phyloP scores from a whole-genome alignment of 2,113 vertebrate genomes.

The Toxostoma redivivum region DNA sequence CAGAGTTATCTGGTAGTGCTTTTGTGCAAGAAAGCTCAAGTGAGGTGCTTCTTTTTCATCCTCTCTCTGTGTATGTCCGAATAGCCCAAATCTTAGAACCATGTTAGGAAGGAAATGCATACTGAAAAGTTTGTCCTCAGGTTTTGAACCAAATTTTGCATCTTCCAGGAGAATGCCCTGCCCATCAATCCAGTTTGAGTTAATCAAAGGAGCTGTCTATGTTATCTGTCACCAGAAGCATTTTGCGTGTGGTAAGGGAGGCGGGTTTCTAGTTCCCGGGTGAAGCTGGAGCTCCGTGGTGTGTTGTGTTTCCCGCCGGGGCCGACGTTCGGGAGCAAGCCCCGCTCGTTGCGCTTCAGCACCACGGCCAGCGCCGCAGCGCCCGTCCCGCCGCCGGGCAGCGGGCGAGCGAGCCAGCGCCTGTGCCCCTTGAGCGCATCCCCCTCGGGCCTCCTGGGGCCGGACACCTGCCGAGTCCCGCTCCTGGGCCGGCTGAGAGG shows the following conservation, averaged over 20 bases:
- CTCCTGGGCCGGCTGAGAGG: fast-evolving
- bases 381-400: not conserved
- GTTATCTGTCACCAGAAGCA: not conserved
- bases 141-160: not conserved
- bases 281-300: fast-evolving
- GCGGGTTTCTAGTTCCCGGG: not conserved
- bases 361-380: not conserved
- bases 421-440: fast-evolving
- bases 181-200: too few relatives aligned
- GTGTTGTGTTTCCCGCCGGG: fast-evolving
- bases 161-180: not conserved
- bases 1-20: not conserved
- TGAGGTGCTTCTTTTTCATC: not conserved
- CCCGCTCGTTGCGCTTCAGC: not conserved
- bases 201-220: not conserved
- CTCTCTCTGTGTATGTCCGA: not conserved
- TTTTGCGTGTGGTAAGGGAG: fast-evolving
- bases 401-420: too few relatives aligned
- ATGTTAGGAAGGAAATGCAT: not conserved
- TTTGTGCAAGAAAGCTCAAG: not conserved
- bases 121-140: not conserved
- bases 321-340: fast-evolving
- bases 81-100: not conserved
- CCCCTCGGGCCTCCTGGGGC: not conserved
- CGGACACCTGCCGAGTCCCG: not conserved